These are phyloP conservation scores for Acronicta aceris DNA, from an alignment of 2,888 invertebrate species.

Conservation along the genomic window DNA sequence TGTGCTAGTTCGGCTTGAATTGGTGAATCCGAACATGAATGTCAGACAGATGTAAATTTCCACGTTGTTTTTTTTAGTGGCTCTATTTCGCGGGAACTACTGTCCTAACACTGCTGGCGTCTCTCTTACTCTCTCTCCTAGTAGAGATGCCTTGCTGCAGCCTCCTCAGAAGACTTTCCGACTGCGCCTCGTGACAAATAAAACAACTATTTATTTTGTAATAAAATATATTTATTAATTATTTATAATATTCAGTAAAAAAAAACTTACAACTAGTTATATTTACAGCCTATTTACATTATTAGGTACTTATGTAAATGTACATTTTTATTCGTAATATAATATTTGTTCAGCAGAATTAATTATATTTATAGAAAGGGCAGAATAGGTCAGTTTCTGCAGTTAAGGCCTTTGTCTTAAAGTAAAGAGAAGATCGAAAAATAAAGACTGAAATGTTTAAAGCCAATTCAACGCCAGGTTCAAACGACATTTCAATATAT, in stretches of 20 bases:
- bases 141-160: constrained; percentile 90
- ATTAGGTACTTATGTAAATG: constrained; percentile 52
- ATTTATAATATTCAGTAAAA: constrained; percentile 64
- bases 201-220: constrained; percentile 41
- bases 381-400: not conserved
- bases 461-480: constrained; percentile 13
- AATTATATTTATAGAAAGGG: constrained; percentile 8
- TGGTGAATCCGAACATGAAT: too few relatives aligned
- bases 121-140: constrained; percentile 86
- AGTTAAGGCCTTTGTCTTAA: too few relatives aligned
- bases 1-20: too few relatives aligned
- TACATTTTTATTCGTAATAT: constrained; percentile 42
- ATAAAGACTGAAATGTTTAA: constrained; percentile 25
- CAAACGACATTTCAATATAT: not conserved
- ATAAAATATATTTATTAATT: constrained; percentile 50
- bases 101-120: constrained; percentile 75
- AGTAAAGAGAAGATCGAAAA: constrained; percentile 25
- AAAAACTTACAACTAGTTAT: constrained; percentile 63
- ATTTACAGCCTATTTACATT: constrained; percentile 84
- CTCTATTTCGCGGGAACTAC: constrained; percentile 86
- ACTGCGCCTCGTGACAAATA: constrained; percentile 65
- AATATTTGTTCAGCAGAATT: constrained; percentile 27
- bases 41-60: too few relatives aligned
- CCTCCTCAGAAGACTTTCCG: constrained; percentile 84
- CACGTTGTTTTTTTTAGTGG: constrained; percentile 81